Evolutionary conservation across 2,113 vertebrate species (phyloP).

Genomic region (Panurus biarmicus): DNA sequence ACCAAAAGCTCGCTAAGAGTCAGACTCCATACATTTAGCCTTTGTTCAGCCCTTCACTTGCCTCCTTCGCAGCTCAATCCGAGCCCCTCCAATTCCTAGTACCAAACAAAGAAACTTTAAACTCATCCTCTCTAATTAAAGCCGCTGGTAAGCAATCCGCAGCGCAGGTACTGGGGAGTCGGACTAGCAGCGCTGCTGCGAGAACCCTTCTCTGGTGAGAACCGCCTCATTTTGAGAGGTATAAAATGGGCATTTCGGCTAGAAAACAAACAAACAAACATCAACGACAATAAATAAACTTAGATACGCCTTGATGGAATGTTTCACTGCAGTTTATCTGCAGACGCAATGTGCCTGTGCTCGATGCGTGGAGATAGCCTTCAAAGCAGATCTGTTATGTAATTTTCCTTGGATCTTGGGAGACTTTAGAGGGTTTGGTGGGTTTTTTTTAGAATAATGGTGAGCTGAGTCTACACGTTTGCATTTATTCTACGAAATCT

Average conservation of each 20-base stretch:
- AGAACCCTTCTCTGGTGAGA: background rate
- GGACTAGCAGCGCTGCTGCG: background rate
- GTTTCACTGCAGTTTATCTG: background rate
- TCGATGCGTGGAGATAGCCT: background rate
- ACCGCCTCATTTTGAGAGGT: background rate
- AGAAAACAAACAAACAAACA: background rate
- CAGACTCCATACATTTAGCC: slow-evolving; percentile 69
- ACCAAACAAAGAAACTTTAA: slow-evolving; percentile 73
- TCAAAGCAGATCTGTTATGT: background rate
- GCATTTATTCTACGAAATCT: background rate
- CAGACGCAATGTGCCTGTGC: background rate
- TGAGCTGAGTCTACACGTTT: background rate
- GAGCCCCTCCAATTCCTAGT: slow-evolving; percentile 62
- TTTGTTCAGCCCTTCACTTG: slow-evolving; percentile 72
- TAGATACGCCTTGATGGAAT: background rate
- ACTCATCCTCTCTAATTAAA: slow-evolving; percentile 57
- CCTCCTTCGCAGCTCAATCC: slow-evolving; percentile 63
- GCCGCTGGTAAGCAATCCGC: slow-evolving; percentile 38
- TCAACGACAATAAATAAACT: slow-evolving; percentile 5
- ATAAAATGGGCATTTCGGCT: background rate
- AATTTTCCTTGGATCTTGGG: background rate
- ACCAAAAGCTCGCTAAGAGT: slow-evolving; percentile 70
- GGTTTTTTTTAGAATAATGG: background rate
- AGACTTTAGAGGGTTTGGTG: background rate
- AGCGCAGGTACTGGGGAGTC: slow-evolving; percentile 6